A percentile compares a stretch with the other conserved stretches of the same genome.
These are phyloP conservation scores for Smittia aterrima DNA, from an alignment of 2,888 invertebrate genomes.

Conservation along the genomic window DNA sequence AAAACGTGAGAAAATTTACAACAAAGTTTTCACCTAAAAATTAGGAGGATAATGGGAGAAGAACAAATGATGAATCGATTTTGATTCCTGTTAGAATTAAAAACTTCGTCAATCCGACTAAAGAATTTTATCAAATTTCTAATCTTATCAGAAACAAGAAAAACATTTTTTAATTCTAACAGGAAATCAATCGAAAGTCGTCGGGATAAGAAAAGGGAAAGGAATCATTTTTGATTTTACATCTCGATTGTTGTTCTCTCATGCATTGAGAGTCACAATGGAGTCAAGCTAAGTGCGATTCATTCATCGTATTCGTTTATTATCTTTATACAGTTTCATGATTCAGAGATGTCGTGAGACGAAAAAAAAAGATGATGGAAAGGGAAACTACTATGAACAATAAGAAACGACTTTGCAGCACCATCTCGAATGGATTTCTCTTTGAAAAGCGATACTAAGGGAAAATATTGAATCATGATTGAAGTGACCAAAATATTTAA, in stretches of 20 bases:
- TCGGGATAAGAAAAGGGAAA: no score
- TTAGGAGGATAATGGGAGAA: neutral
- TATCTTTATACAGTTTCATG: neutral
- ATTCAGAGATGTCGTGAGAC: neutral
- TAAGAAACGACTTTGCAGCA: neutral
- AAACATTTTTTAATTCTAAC: no score
- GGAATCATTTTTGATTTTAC: no score
- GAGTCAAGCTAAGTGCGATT: neutral
- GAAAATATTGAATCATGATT: no score
- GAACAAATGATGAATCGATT: neutral
- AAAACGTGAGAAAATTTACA: neutral
- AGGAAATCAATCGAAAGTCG: no score
- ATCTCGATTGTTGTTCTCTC: neutral
- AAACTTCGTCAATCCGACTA: no score
- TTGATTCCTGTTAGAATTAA: neutral
- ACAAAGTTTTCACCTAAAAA: neutral
- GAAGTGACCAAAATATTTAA: neutral
- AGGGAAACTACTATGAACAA: neutral
- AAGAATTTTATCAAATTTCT: no score
- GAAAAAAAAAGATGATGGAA: neutral
- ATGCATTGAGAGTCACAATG: neutral
- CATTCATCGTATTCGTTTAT: constrained; percentile 6
- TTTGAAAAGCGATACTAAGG: neutral
- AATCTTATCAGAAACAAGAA: no score
- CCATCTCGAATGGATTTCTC: neutral